These are phyloP conservation scores for Helicolenus hilgendorfi DNA, from an alignment of 2,797 vertebrate species.

Conservation along the genomic window DNA sequence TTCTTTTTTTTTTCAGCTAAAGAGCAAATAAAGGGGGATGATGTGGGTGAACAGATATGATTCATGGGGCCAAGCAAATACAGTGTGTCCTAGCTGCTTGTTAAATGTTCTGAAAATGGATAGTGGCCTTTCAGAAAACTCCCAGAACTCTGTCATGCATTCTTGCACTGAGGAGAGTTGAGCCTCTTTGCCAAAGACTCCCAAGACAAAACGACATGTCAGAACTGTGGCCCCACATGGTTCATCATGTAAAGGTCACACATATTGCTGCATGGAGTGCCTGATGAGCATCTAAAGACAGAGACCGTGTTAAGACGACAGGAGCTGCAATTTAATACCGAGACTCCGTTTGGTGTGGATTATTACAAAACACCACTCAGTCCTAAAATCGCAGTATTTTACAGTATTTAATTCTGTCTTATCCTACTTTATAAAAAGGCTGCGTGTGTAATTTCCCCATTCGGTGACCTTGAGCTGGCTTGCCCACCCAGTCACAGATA, in stretches of 20 bases:
- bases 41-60: conserved; percentile 62
- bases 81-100: conserved; percentile 61
- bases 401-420: not conserved
- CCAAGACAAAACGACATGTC: conserved; percentile 87
- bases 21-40: conserved; percentile 45
- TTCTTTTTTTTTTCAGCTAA: conserved; percentile 3
- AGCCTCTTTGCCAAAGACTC: conserved; percentile 79
- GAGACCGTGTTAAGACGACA: conserved; percentile 42
- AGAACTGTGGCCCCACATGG: conserved; percentile 65
- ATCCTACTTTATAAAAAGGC: conserved; percentile 11
- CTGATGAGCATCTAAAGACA: conserved; percentile 71
- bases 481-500: conserved; percentile 50
- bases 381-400: conserved; percentile 13
- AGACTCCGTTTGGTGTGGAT: conserved; percentile 48
- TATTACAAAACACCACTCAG: conserved; percentile 46
- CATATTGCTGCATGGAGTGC: conserved; percentile 64
- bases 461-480: conserved; percentile 59
- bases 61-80: conserved; percentile 43
- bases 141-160: conserved; percentile 78
- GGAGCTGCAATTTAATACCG: conserved; percentile 52
- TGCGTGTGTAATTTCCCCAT: conserved; percentile 39
- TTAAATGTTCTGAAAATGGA: conserved; percentile 84
- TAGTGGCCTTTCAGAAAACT: conserved; percentile 81
- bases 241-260: conserved; percentile 90
- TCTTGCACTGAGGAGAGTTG: conserved; percentile 69